Evolutionary conservation across 2,888 invertebrate genomes (phyloP).

Genomic region (Drosophila parthenogenetica): DNA sequence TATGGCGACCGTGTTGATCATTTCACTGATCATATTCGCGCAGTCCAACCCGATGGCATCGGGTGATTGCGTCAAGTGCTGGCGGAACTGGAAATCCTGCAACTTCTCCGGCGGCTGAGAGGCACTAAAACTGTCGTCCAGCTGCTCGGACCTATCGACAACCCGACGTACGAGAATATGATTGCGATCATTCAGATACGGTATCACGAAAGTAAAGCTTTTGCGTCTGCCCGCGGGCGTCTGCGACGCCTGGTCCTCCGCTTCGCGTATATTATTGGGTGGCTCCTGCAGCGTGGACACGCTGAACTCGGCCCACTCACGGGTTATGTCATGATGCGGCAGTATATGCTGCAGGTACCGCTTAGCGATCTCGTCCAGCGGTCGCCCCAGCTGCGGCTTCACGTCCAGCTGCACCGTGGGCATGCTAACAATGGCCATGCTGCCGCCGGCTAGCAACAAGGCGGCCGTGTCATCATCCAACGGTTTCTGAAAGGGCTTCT

Average conservation of each 20-base stretch:
- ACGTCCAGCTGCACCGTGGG: slow-evolving; percentile 83
- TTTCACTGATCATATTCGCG: slow-evolving; percentile 86
- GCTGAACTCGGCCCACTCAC: slow-evolving; percentile 85
- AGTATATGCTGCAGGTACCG: slow-evolving; percentile 83
- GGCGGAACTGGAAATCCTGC: slow-evolving; percentile 75
- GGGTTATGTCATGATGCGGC: slow-evolving; percentile 83
- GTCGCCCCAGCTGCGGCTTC: slow-evolving; percentile 80
- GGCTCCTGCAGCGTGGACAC: slow-evolving; percentile 80
- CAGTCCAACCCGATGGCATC: slow-evolving; percentile 63
- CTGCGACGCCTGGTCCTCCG: slow-evolving; percentile 58
- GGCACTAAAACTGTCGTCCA: slow-evolving; percentile 73
- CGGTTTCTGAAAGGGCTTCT: slow-evolving; percentile 78
- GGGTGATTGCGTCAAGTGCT: slow-evolving; percentile 42
- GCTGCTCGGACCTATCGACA: slow-evolving; percentile 82
- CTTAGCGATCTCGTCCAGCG: slow-evolving; percentile 82
- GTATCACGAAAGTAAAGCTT: slow-evolving; percentile 87
- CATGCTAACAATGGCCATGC: slow-evolving; percentile 83
- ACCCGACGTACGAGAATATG: slow-evolving; percentile 86
- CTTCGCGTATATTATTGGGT: slow-evolving; percentile 53
- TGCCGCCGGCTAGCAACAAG: slow-evolving; percentile 76
- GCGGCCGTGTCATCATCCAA: slow-evolving; percentile 81
- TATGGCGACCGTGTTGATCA: slow-evolving; percentile 88
- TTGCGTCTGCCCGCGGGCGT: slow-evolving; percentile 59
- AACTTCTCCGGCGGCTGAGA: slow-evolving; percentile 46
- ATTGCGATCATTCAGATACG: slow-evolving; percentile 87